phyloP scores from a whole-genome alignment of 2,113 vertebrate species.

The Phrynocephalus versicolor region DNA sequence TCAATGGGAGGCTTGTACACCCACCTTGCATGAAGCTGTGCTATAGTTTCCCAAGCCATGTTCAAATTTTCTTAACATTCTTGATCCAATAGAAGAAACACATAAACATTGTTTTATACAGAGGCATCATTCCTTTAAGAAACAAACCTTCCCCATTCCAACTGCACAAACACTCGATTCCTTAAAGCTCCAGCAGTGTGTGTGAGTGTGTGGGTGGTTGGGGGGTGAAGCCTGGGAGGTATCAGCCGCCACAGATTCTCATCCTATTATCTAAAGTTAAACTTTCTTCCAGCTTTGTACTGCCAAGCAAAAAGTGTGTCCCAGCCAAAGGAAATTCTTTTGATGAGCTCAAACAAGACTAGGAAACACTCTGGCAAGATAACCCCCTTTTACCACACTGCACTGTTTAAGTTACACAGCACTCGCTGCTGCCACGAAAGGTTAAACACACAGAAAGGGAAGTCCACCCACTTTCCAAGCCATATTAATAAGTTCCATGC shows the following conservation, averaged over 20 bases:
- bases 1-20: too few species aligned
- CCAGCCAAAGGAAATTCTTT: conserved; percentile 18
- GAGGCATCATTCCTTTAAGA: too few species aligned
- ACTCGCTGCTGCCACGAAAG: conserved; percentile 7
- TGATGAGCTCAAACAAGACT: conserved; percentile 28
- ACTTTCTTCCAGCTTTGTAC: not conserved
- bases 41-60: too few species aligned
- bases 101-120: too few species aligned
- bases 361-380: conserved; percentile 18
- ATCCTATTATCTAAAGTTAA: not conserved
- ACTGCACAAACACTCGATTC: too few species aligned
- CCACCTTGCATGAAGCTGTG: too few species aligned
- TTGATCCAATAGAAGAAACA: too few species aligned
- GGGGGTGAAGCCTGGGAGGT: not conserved
- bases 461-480: conserved; percentile 42
- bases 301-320: not conserved
- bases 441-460: conserved; percentile 33
- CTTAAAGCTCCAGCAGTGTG: too few species aligned
- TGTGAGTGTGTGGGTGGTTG: not conserved
- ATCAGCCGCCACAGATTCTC: not conserved
- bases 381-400: conserved; percentile 2
- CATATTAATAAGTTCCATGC: conserved; percentile 31
- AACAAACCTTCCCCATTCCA: too few species aligned
- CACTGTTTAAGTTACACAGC: not conserved
- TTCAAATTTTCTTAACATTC: too few species aligned